Base-by-base conservation (phyloP, 2,797 vertebrate species). In the Squalus acanthias region DNA sequence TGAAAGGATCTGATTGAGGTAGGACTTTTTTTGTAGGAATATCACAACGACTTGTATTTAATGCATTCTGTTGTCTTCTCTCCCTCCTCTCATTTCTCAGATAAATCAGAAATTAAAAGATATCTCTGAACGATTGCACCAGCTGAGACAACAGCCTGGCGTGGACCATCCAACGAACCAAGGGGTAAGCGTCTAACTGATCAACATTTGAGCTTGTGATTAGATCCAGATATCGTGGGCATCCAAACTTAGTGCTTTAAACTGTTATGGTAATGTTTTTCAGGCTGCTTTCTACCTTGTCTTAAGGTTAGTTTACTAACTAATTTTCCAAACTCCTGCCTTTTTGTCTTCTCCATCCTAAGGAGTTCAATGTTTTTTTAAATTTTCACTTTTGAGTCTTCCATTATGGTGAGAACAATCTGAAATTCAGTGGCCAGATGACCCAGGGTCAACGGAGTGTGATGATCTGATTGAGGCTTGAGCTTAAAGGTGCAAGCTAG, bases 91-190 rank as follows among this genome's bases (percentile, higher is more conserved):
- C 96, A 53, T 97, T 82, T 12, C 79, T 60, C 96, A 99, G 99
- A 97, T 99, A 89, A 98, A 98, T 97, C 98, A 98, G 96, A 98
- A 98, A 97, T 97, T 99, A 70, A 98, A 98, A 97, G 98, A 99
- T 94, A 97, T 96, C 39, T 97, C 97, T 0, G 98, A 99, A 96
- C 98, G 97, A 96, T 97, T 98, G 91, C 98, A 98, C 24, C 97
- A 96, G 88, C 98, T 98, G 94, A 96, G 98, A 33, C 92, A 98
- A 96, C 97, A 98, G 96, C 97, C 97, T 95, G 89, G 96, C 96
- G 50, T 98, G 96, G 97, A 99, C 96, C 97, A 69, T 69, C 17
- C 63, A 24, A 93, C 17, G 20, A 93, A 24, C 65, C 91, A 93
- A 69, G 91, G 91, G 91, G 91, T 93, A 24, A 24, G 91, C 3